phyloP scores from a whole-genome alignment of 2,797 vertebrate genomes.

The Podargus strigoides region DNA sequence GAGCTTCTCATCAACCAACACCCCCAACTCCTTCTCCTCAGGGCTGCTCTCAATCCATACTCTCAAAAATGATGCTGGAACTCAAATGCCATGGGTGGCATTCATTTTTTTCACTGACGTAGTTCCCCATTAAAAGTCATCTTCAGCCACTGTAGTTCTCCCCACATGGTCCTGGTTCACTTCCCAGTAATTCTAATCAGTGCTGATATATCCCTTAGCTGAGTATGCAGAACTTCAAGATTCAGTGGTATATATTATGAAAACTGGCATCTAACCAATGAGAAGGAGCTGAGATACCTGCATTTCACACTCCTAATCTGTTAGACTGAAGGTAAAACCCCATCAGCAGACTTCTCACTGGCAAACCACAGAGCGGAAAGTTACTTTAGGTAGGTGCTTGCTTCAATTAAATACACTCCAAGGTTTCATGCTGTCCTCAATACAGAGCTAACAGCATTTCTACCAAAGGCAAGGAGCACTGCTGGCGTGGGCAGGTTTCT shows the following conservation, averaged over 20 bases:
- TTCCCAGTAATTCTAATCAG: not conserved
- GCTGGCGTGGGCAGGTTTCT: accelerated
- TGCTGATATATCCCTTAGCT: not conserved
- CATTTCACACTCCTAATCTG: not conserved
- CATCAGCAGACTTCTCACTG: not conserved
- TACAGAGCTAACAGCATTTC: not conserved
- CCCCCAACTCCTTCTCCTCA: no score
- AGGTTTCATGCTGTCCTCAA: not conserved
- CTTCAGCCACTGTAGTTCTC: not conserved
- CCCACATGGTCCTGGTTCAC: not conserved
- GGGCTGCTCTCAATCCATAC: no score
- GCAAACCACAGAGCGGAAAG: not conserved
- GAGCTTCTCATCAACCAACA: no score
- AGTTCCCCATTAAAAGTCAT: not conserved
- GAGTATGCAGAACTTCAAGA: not conserved
- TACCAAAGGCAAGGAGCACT: not conserved
- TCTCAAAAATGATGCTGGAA: no score
- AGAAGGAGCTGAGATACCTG: not conserved
- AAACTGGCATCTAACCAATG: not conserved
- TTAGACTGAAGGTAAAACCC: not conserved
- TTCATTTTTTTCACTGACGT: not conserved
- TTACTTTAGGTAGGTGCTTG: not conserved
- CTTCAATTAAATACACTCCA: not conserved
- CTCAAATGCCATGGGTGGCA: not conserved
- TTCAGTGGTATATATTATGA: not conserved